Evolutionary conservation across 1,140 invertebrate species (phyloP).

Genomic region (Eufriesea mexicana): DNA sequence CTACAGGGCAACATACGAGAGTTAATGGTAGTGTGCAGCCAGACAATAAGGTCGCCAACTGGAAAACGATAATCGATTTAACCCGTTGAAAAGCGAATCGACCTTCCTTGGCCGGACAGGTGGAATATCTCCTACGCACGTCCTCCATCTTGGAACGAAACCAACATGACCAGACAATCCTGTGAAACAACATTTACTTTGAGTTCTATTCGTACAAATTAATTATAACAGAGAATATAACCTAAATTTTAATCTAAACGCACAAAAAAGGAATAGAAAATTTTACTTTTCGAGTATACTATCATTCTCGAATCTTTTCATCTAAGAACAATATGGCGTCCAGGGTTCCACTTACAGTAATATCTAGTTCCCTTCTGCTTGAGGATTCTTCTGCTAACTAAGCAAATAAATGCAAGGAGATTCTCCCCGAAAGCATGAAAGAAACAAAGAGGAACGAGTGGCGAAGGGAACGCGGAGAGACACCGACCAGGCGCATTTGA

Average conservation of each 20-base stretch:
- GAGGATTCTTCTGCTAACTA: background rate
- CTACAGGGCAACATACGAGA: background rate
- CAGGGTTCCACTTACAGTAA: background rate
- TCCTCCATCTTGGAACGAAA: slow-evolving; percentile 4
- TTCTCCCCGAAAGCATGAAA: slow-evolving; percentile 1
- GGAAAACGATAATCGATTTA: slow-evolving; percentile 58
- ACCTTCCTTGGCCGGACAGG: slow-evolving; percentile 20
- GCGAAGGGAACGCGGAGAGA: slow-evolving; percentile 18
- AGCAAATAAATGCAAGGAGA: background rate
- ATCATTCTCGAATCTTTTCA: background rate
- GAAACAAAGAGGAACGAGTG: slow-evolving; percentile 24
- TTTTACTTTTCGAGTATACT: background rate
- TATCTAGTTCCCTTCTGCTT: background rate
- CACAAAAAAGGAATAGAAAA: no score
- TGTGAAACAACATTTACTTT: background rate
- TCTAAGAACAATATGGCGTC: background rate
- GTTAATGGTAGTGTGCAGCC: background rate
- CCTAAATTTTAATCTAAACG: background rate
- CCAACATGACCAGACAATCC: background rate
- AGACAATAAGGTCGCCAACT: slow-evolving; percentile 45
- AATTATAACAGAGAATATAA: background rate
- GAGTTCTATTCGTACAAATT: background rate
- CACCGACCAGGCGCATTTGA: slow-evolving; percentile 50
- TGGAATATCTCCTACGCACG: slow-evolving; percentile 22
- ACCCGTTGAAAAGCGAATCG: slow-evolving; percentile 42